Evolutionary conservation across 2,113 vertebrate species (phyloP), one percentile per base, ranked within the genome.

Genomic region (Vicugna pacos): DNA sequence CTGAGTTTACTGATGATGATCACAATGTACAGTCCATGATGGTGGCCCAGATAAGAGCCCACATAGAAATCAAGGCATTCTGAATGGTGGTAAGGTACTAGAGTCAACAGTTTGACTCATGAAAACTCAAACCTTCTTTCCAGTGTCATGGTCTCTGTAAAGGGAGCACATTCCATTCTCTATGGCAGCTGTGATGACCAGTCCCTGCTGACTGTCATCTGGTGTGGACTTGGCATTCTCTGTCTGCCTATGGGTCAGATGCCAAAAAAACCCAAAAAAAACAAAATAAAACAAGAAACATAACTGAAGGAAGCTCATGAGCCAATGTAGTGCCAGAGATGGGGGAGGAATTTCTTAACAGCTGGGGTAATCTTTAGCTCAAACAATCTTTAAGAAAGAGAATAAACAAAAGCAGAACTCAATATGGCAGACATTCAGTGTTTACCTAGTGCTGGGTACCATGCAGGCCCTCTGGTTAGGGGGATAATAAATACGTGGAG

Each of bases 391-490:
- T 76, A 75, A 81, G 67, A 91, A 84, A 26, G 64, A 94, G 75
- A 90, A 50, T 72, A 84, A 94, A 91, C 73, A 93, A 91, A 88
- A 60, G 24, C 65, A 72, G 72, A 94, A 56, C 12, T 89, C 28
- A 17, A n/a, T 50, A 67, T 7, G 24, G 32, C 24, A 67, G 48
- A 56, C 58, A 17, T 4, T 77, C 65, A 50, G 0, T 86, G 85
- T 85, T 85, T 62, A 77, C 28, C 38, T 62, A 28, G 24, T 72
- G 13, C n/a, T 38, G 48, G 67, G 30, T 19, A 16, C n/a, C 35
- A 35, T 11, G 14, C 30, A 79, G 16, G 6, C 38, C 24, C 48
- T 93, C 64, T 54, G 13, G 52, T 58, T 93, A 79, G 52, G 30
- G 8, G 15, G 38, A 50, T 80, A n/a, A 17, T 52, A 75, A 17